Base-by-base conservation (phyloP, 2,113 vertebrate species). In the Noturus placidus region DNA sequence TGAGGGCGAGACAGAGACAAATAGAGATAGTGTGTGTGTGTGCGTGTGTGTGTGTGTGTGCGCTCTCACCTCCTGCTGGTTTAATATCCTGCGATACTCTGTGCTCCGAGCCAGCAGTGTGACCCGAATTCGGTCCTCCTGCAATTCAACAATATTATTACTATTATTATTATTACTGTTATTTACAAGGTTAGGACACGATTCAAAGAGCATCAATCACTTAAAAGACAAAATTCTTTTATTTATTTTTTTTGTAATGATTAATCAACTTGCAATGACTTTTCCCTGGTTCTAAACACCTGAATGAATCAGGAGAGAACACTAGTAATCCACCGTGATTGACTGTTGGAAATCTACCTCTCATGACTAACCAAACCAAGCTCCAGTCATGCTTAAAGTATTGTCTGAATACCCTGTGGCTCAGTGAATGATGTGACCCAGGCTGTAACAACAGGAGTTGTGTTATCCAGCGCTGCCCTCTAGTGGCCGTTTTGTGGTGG, bases 101-200 rank as follows among this genome's bases (percentile, higher is more conserved):
- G 98, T 99, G 92, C 97, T 99, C 90, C 98, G 96, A 52, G 96
- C 94, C 3, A 99, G 96, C 91, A 99, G 95, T 54, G 98, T 99
- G 93, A 99, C 97, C 92, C 97, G 96, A 88, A 99, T 96, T 94
- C 95, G 97, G 89, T 96, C 96, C 90, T 94, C 95, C 98, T 99
- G 91, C 88, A 94, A 94, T 89, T 88, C 87, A 90, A 90, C n/a
- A 20, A 8, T 61, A n/a, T 50, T 50, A 8, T 8, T 50, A 8
- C 9, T 56, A 17, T 57, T 6, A 20, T 25, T 61, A n/a, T 50
- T 50, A 8, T 8, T 50, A 8, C 9, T 56, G 3, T 57, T 6
- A 25, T 11, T 63, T 17, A 70, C 83, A 74, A 13, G 11, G 59
- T 57, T 82, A 33, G 15, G 30, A 17, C 11, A 11, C 17, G 3